Evolutionary conservation across 2,113 vertebrate species (phyloP), one percentile per base, ranked within the genome.

Genomic region (Lipophrys pholis): DNA sequence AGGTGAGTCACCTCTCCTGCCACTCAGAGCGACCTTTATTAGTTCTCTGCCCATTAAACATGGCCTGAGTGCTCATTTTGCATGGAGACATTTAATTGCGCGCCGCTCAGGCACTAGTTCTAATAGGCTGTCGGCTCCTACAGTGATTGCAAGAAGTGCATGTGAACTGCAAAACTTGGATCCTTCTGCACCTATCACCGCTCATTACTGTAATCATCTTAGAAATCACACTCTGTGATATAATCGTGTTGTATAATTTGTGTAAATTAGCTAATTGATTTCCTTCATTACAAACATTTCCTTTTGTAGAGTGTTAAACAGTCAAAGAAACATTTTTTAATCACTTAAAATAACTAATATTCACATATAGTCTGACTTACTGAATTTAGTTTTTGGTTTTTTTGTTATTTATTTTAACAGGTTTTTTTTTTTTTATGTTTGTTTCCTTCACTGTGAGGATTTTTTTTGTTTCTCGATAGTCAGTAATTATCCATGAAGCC

Each of bases 41-140:
- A 91, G 86, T 78, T 82, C 78, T 82, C 80, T 91, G 83, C 75
- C 87, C 91, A 90, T 91, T 93, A 91, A 88, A 90, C 75, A 84
- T 89, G 90, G 90, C 85, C 92, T 82, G 82, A 83, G 85, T 77
- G 80, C 85, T 90, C 83, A 89, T 92, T 92, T 90, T 87, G 80
- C 91, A 69, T 83, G 78, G 82, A 89, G 88, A 89, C 85, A 73
- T 85, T 88, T 92, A 91, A 92, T 90, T 90, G 82, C 70, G 82
- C 61, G 81, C 82, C 60, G 83, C 86, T 61, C 48, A 76, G 69
- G 75, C 80, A 46, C 73, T 53, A 48, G 64, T 75, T 46, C 78
- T 87, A 86, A 87, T 89, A 87, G 86, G 83, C 86, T 89, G 82
- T 71, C 21, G 73, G 64, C 80, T 90, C 79, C 82, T 74, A 72